Base-by-base conservation (phyloP, 1,140 invertebrate genomes). In the Caenorhabditis latens region DNA sequence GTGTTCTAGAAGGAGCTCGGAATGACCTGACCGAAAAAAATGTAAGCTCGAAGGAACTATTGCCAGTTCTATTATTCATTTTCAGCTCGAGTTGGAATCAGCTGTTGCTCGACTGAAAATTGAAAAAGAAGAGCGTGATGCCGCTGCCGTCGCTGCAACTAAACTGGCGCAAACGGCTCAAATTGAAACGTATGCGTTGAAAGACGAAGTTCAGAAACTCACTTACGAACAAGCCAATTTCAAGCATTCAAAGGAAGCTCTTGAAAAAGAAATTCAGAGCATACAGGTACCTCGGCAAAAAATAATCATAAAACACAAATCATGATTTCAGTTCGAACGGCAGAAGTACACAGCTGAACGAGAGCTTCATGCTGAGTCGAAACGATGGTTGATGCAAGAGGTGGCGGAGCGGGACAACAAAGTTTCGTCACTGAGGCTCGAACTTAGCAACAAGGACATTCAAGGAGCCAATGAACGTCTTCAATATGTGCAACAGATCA, bases 391-490 rank as follows among this genome's bases (percentile, higher is more conserved):
- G 8, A 79, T 79, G 71, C 71, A 79, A 24, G 71, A 79, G 24
- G 71, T 79, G 6, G 16, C 71, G 4, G 71, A 79, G n/a, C 71
- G 71, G 40, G 71, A 79, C 46, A 79, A 79, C 21, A 79, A 79
- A 50, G 71, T 79, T 9, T 79, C 71, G 4, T 46, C 43, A 4
- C 71, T 79, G 50, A 16, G 71, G 19, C 71, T 79, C 21, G 71
- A 79, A 79, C n/a, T 79, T 7, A 79, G 71, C 71, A 79, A 50
- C 46, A 79, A 50, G n/a, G 71, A 79, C 11, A 43, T 79, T 24
- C 46, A 79, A 79, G 71, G 40, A 13, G 40, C 46, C 21, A 79
- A 79, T 43, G 71, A 79, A 14, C 71, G 71, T 48, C 46, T 79
- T 48, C 71, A 79, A n/a, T 79, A 50, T 79, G 24, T 24, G 7